These are phyloP conservation scores for Heloderma charlesbogerti DNA, from an alignment of 2,113 vertebrate genomes.

Conservation along the genomic window DNA sequence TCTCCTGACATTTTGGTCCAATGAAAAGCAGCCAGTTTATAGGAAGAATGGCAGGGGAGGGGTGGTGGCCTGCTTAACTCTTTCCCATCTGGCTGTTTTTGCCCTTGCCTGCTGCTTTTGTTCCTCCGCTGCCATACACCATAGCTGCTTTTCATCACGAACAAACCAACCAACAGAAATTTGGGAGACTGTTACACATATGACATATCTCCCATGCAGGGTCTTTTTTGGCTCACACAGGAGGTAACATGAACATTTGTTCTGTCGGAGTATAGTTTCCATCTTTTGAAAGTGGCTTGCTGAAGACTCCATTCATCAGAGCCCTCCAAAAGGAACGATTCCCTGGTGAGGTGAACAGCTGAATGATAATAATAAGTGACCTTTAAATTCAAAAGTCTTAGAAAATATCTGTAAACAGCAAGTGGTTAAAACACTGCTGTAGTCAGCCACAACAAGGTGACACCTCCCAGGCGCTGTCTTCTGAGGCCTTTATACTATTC, in stretches of 20 bases:
- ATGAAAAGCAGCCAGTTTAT: neutral
- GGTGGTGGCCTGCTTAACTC: neutral
- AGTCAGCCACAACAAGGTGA: neutral
- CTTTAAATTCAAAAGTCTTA: constrained; percentile 29
- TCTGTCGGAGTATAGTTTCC: neutral
- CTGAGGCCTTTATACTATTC: neutral
- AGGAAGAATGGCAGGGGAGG: neutral
- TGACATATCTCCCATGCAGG: neutral
- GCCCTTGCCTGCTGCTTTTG: neutral
- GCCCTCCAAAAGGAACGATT: neutral
- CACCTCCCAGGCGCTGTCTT: neutral
- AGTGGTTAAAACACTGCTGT: neutral
- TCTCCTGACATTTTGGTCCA: neutral
- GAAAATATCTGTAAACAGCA: constrained; percentile 31
- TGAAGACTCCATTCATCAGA: constrained; percentile 6
- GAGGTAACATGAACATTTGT: neutral
- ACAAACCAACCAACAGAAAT: neutral
- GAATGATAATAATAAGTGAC: constrained; percentile 26
- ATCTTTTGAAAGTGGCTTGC: neutral
- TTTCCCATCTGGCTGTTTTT: neutral
- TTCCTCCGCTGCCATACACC: neutral
- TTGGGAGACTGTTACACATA: neutral
- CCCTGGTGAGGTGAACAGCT: constrained; percentile 9
- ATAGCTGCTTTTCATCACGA: neutral
- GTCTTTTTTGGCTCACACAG: neutral